Base-by-base conservation (phyloP, 23 tunicate genomes). In the Pegea sp. region DNA sequence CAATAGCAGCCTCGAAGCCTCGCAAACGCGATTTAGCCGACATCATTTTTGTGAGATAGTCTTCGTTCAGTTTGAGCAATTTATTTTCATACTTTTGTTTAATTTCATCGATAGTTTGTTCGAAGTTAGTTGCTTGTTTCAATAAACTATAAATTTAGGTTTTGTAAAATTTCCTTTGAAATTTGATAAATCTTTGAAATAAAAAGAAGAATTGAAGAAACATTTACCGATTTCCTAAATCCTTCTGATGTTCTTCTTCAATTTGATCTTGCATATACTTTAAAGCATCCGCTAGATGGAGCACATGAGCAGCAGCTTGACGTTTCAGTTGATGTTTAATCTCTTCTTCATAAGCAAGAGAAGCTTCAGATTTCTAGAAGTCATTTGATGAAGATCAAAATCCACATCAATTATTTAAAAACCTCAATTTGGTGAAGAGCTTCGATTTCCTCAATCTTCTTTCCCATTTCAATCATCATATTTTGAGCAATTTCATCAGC, bases 261-360 rank as follows among this genome's bases (percentile, higher is more conserved):
- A 77, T 64, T 63, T 71, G 70, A n/a, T 54, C 28, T 43, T 73
- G 77, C 68, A 81, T 63, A 30, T 49, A 57, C 1, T 58, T 44
- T n/a, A 90, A 53, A 24, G 76, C 81, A 42, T 90, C 76, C 5
- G 78, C 60, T n/a, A 90, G 64, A 57, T 78, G 98, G 22, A 64
- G 73, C 22, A 76, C 78, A 31, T 90, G 98, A 6, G 76, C 78
- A 0, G 81, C 63, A 20, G 98, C 48, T 49, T 90, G 98, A 29
- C 71, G 58, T 55, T 71, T 71, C 26, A 88, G 53, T 56, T 70
- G 88, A 4, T 22, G 22, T 29, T 42, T 59, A 57, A 74, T 48
- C 28, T 84, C 95, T 11, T 69, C 56, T 38, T 74, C 86, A 27
- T 64, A 68, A 24, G 50, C 56, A 21, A 33, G 65, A 16, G 32